Percentiles rank a stretch among this genome's conserved stretches.
Conservation (phyloP, 1,140 invertebrate species). For the Drosophila ohnishii region DNA sequence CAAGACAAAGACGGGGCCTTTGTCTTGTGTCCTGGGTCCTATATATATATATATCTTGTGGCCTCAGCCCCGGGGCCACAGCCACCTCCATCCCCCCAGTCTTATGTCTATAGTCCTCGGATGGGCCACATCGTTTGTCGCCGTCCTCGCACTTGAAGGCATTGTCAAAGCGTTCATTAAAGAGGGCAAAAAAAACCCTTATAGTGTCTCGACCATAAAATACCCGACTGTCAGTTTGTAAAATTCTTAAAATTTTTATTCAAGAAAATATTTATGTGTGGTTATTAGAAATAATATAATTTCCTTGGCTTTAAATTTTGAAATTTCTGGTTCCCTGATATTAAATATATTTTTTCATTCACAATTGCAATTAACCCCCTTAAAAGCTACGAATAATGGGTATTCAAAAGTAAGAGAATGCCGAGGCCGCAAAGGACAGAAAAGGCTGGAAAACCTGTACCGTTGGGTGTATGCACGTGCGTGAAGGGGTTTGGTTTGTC, state of each 20-base stretch:
- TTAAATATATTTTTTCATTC: neutral
- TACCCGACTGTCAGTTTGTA: neutral
- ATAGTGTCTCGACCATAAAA: neutral
- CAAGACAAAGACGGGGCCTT: constrained; percentile 37
- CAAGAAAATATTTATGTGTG: neutral
- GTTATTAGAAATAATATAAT: neutral
- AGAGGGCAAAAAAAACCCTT: constrained; percentile 31
- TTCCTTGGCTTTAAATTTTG: no score
- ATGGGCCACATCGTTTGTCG: constrained; percentile 50
- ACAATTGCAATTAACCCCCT: neutral
- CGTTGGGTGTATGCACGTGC: constrained; percentile 1
- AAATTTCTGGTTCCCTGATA: neutral
- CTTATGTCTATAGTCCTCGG: constrained; percentile 5
- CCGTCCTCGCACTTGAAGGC: constrained; percentile 69
- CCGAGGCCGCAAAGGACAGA: neutral
- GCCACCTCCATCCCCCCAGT: neutral
- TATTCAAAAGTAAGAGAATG: constrained; percentile 8
- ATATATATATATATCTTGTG: constrained; percentile 17
- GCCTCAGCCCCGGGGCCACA: constrained; percentile 38
- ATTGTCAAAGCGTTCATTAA: constrained; percentile 77
- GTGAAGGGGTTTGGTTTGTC: constrained; percentile 11
- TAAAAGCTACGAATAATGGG: neutral
- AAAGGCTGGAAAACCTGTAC: constrained; percentile 1
- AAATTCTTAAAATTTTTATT: neutral
- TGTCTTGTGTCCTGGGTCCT: constrained; percentile 6